Percentiles rank a stretch among this genome's conserved stretches.
Evolutionary conservation across 2,113 vertebrate species (phyloP).

Genomic region (Promerops cafer): DNA sequence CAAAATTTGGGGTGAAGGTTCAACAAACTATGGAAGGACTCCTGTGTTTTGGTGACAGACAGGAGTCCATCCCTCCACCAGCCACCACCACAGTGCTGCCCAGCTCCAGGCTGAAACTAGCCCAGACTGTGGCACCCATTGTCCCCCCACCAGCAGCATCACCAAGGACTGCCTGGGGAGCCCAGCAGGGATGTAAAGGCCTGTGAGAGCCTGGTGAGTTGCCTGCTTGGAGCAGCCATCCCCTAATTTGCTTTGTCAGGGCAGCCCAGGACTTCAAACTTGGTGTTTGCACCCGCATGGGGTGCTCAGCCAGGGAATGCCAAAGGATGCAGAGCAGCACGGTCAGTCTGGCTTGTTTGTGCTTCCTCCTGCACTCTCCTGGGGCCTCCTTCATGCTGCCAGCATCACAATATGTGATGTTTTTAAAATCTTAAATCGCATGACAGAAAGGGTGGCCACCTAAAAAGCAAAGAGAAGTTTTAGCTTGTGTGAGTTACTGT

Average conservation of each 20-base stretch:
- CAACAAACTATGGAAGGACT: not conserved
- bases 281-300: accelerated
- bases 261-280: not conserved
- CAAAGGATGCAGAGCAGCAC: not conserved
- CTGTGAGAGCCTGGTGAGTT: not conserved
- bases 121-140: not conserved
- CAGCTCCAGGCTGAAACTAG: not conserved
- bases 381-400: not conserved
- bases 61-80: too few relatives aligned
- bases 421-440: not conserved
- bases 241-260: not conserved
- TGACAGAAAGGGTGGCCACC: not conserved
- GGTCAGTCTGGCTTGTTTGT: accelerated
- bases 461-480: not conserved
- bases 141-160: not conserved
- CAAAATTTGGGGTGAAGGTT: not conserved
- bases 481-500: not conserved
- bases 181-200: not conserved
- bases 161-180: not conserved
- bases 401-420: not conserved
- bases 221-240: not conserved
- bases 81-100: not conserved
- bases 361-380: not conserved
- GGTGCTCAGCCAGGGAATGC: not conserved
- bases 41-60: not conserved